Conservation (phyloP, 2,797 vertebrate genomes). For the Brotula barbata region DNA sequence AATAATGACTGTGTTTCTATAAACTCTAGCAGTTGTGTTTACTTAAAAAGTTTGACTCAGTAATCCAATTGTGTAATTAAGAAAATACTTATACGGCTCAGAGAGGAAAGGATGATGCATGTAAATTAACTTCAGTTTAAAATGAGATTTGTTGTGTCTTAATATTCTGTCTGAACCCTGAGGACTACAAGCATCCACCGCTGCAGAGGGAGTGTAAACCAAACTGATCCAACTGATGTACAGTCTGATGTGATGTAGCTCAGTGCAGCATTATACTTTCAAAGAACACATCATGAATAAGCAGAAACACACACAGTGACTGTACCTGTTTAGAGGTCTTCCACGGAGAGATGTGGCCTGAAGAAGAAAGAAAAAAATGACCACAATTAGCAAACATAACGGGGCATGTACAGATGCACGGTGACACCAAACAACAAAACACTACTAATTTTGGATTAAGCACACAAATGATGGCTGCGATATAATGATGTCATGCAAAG, state of each 20-base stretch:
- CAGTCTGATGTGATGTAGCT: constrained; percentile 47
- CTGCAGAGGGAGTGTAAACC: constrained; percentile 21
- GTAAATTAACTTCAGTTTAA: constrained; percentile 31
- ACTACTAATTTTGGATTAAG: not conserved
- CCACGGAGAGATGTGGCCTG: constrained; percentile 98
- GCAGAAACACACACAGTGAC: constrained; percentile 15
- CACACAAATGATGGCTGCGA: not conserved
- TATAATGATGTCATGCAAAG: not conserved
- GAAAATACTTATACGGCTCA: constrained; percentile 2
- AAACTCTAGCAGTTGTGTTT: constrained; percentile 13
- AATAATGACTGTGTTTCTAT: not conserved
- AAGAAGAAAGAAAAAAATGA: constrained; percentile 69
- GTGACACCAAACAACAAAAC: constrained; percentile 8
- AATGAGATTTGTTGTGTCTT: constrained; percentile 19
- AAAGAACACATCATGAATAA: not conserved
- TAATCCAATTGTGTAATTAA: constrained; percentile 10
- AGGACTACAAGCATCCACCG: constrained; percentile 27
- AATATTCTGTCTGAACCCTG: constrained; percentile 22
- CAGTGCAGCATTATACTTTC: too few relatives aligned
- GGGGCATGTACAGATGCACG: too few relatives aligned
- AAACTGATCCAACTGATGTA: not conserved
- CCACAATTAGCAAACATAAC: constrained; percentile 49
- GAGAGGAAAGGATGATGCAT: constrained; percentile 11
- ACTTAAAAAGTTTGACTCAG: constrained; percentile 16
- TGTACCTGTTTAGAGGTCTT: constrained; percentile 96